Evolutionary conservation across 2,888 invertebrate genomes (phyloP).

Genomic region (Crossocerus cetratus): DNA sequence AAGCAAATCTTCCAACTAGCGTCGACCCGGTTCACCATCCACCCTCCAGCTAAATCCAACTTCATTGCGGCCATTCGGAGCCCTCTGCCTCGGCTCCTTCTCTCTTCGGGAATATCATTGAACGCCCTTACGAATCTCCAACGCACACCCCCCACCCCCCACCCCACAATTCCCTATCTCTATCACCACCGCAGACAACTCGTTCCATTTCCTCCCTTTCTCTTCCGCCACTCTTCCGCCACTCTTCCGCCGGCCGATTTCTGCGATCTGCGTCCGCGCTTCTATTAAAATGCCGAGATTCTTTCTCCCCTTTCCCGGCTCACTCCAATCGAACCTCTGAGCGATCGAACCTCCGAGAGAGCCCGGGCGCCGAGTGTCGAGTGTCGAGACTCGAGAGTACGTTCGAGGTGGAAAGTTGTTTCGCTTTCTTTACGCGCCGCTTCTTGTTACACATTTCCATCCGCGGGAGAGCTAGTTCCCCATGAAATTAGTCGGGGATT

Average conservation of each 20-base stretch:
- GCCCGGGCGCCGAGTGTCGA: too few species aligned
- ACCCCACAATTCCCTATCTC: background rate
- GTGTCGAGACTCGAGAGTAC: constrained; percentile 44
- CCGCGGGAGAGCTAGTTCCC: background rate
- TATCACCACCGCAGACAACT: constrained; percentile 1
- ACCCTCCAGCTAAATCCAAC: constrained; percentile 65
- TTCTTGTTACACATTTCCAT: constrained; percentile 8
- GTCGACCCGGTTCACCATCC: constrained; percentile 58
- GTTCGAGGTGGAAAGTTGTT: constrained; percentile 32
- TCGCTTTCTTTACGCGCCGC: background rate
- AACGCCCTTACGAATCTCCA: constrained; percentile 63
- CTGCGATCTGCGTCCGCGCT: constrained; percentile 27
- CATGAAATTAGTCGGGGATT: background rate
- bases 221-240: background rate
- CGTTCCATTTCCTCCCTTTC: constrained; percentile 15
- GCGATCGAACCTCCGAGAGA: constrained; percentile 10
- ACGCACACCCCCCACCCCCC: constrained; percentile 42
- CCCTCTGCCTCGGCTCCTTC: constrained; percentile 54
- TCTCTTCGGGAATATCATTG: constrained; percentile 62
- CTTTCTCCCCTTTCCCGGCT: background rate
- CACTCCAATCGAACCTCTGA: constrained; percentile 1
- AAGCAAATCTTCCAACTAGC: constrained; percentile 51
- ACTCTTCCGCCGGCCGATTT: too few species aligned
- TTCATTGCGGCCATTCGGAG: constrained; percentile 63
- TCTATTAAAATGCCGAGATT: constrained; percentile 44